phyloP scores from a whole-genome alignment of 2,113 vertebrate species.

The Heterotilapia buettikoferi region DNA sequence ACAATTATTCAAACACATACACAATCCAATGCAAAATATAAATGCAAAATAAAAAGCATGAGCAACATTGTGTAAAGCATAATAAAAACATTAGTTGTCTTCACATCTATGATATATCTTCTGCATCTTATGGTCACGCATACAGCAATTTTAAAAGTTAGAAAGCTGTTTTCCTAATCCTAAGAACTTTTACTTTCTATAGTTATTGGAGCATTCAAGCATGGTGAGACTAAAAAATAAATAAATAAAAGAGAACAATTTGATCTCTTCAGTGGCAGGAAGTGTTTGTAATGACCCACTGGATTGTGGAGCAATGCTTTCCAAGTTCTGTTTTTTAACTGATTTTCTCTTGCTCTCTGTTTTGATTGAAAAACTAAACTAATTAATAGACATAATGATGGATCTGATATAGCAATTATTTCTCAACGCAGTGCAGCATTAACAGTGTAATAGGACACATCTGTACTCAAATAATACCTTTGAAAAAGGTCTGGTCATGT shows the following conservation, averaged over 20 bases:
- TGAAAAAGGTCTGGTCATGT: not conserved
- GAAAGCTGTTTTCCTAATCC: not conserved
- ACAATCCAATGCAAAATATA: not conserved
- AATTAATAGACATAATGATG: not conserved
- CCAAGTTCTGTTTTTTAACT: not conserved
- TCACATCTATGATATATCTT: not conserved
- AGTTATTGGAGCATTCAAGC: not conserved
- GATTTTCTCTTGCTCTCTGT: not conserved
- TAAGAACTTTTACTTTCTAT: not conserved
- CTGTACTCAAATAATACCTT: not conserved
- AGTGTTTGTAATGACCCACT: not conserved
- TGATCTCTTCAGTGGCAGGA: constrained; percentile 3
- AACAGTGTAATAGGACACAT: not conserved
- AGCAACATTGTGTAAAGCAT: not conserved
- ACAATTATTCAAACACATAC: not conserved
- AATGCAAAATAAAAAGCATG: not conserved
- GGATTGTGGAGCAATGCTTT: not conserved
- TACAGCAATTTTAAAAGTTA: not conserved
- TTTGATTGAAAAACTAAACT: not conserved
- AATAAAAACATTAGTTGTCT: not conserved
- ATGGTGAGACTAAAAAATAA: not conserved
- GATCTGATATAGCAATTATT: not conserved
- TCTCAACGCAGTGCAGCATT: too few species aligned
- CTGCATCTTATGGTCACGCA: not conserved
- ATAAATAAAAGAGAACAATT: not conserved